Conservation (phyloP, 2,797 vertebrate species). For the Thunnus albacares region DNA sequence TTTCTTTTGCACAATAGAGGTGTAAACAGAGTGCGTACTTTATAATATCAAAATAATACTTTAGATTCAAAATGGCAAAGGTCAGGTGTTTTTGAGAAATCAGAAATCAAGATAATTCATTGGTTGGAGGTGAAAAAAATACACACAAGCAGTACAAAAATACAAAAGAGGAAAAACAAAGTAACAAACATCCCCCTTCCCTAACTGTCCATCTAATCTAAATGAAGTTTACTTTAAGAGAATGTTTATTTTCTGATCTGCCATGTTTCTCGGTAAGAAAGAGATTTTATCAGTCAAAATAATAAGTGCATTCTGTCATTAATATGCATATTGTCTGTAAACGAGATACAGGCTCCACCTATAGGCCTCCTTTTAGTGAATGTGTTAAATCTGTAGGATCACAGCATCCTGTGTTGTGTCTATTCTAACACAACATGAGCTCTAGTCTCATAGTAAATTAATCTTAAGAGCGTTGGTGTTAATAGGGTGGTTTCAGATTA, state of each 20-base stretch:
- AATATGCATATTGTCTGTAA: constrained; percentile 16
- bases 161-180: neutral
- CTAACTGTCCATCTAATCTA: neutral
- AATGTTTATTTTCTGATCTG: neutral
- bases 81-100: neutral
- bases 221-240: neutral
- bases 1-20: neutral
- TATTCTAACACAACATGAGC: constrained; percentile 1
- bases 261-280: neutral
- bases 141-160: neutral
- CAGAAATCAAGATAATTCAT: neutral
- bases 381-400: constrained; percentile 18
- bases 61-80: too few species aligned
- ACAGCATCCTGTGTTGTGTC: constrained; percentile 17
- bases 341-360: neutral
- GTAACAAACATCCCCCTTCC: neutral
- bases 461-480: neutral
- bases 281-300: constrained; percentile 6
- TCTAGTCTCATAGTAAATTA: neutral
- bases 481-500: neutral
- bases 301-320: neutral
- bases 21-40: neutral
- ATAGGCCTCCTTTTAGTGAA: constrained; percentile 4
- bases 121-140: neutral
- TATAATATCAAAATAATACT: too few species aligned